A percentile compares a stretch with the other conserved stretches of the same genome.
Evolutionary conservation across 2,797 vertebrate genomes (phyloP).

Genomic region (Synanceia verrucosa): DNA sequence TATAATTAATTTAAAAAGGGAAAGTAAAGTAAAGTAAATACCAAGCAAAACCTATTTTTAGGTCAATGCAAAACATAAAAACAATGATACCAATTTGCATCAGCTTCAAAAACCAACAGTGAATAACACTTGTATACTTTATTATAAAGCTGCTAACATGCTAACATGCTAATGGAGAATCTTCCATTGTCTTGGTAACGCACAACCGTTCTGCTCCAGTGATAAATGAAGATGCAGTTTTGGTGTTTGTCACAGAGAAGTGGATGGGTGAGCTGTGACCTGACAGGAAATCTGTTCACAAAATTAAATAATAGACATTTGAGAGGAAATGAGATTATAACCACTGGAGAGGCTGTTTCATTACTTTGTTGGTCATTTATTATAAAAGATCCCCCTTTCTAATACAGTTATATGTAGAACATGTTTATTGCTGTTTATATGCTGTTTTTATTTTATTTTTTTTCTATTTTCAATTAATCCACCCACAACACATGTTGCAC

Average conservation of each 20-base stretch:
- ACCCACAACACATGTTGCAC: neutral
- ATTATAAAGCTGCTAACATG: neutral
- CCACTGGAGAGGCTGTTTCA: neutral
- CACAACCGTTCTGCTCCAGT: neutral
- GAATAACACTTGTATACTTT: neutral
- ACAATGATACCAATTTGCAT: neutral
- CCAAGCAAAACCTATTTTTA: neutral
- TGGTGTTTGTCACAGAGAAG: neutral
- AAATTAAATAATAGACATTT: conserved; percentile 23
- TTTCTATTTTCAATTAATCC: neutral
- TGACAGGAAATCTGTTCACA: conserved; percentile 13
- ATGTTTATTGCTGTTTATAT: too few species aligned
- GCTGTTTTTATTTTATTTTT: neutral
- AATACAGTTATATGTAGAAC: neutral
- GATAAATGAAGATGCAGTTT: neutral
- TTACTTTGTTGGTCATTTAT: neutral
- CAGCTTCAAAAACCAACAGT: neutral
- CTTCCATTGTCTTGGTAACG: neutral
- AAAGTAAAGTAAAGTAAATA: too few species aligned
- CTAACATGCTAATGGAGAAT: neutral
- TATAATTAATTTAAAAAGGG: neutral
- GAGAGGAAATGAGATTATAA: neutral
- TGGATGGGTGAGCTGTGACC: conserved; percentile 20
- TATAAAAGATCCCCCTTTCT: neutral
- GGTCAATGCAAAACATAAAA: neutral